Evolutionary conservation across 2,888 invertebrate species (phyloP).

Genomic region (Pseudolycoriella hygida): DNA sequence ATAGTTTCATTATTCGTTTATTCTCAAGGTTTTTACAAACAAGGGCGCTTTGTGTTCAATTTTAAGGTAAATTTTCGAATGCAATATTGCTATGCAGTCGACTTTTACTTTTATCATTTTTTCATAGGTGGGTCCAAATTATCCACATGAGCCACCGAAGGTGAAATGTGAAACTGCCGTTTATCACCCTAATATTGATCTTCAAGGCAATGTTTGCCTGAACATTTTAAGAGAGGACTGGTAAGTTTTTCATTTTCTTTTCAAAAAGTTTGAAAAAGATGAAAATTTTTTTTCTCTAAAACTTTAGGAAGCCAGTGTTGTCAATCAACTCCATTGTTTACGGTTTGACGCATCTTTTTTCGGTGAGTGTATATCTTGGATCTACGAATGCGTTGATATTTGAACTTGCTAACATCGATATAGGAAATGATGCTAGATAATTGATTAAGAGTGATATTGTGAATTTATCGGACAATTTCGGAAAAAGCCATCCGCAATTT

Average conservation of each 20-base stretch:
- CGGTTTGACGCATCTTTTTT: slow-evolving; percentile 90
- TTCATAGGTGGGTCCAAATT: slow-evolving; percentile 72
- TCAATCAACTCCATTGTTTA: slow-evolving; percentile 96
- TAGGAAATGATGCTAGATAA: too few relatives aligned
- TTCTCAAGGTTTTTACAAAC: slow-evolving; percentile 66
- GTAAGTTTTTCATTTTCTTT: slow-evolving; percentile 23
- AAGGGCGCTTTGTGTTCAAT: slow-evolving; percentile 88
- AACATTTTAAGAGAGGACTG: slow-evolving; percentile 97
- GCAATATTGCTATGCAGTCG: too few relatives aligned
- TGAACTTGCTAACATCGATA: too few relatives aligned
- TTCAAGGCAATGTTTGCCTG: slow-evolving; percentile 93
- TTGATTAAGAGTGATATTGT: too few relatives aligned
- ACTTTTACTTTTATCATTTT: background rate
- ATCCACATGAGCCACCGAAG: slow-evolving; percentile 96
- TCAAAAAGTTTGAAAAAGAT: too few relatives aligned
- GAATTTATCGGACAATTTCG: too few relatives aligned
- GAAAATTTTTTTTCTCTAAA: too few relatives aligned
- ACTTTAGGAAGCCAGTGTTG: slow-evolving; percentile 64
- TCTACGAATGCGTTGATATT: too few relatives aligned
- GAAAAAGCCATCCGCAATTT: too few relatives aligned
- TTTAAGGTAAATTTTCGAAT: slow-evolving; percentile 46
- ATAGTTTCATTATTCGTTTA: too few relatives aligned
- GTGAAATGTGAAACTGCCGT: slow-evolving; percentile 96
- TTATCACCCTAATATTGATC: slow-evolving; percentile 96
- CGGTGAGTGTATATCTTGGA: slow-evolving; percentile 61